These are phyloP conservation scores for Dipodomys ordii DNA, from an alignment of 2,113 vertebrate genomes.

Conservation along the genomic window DNA sequence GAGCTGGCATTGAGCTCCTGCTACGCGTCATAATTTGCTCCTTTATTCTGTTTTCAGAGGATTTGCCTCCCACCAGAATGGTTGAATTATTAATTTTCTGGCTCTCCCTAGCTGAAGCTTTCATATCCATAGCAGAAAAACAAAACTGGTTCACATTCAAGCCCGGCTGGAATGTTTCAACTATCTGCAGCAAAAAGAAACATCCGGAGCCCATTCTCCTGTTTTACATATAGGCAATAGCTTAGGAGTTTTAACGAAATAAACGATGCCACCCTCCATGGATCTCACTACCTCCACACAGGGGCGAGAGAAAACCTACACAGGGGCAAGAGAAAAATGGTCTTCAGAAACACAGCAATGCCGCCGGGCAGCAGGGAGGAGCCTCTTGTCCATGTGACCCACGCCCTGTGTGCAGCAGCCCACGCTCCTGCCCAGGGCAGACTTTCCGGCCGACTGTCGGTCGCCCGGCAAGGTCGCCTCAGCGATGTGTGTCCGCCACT, in stretches of 20 bases:
- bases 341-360: conserved; percentile 27
- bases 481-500: neutral
- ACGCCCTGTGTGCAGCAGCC: neutral
- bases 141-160: conserved; percentile 25
- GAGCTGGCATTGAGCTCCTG: neutral
- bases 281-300: neutral
- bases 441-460: rapidly evolving
- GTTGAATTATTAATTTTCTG: conserved; percentile 34
- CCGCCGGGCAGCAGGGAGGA: conserved; percentile 40
- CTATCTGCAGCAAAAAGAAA: neutral
- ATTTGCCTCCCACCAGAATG: neutral
- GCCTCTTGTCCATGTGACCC: neutral
- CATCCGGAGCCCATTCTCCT: conserved; percentile 24
- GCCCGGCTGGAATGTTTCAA: conserved; percentile 18
- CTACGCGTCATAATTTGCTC: neutral
- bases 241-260: conserved; percentile 61
- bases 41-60: neutral
- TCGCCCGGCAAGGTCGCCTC: rapidly evolving
- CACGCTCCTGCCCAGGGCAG: neutral
- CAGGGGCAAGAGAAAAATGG: conserved; percentile 51
- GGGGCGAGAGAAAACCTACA: conserved; percentile 51
- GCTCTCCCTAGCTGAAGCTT: neutral
- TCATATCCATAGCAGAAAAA: neutral
- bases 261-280: conserved; percentile 42
- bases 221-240: neutral